These are phyloP conservation scores for Mamestra configurata DNA, from an alignment of 1,140 invertebrate genomes.

Conservation along the genomic window DNA sequence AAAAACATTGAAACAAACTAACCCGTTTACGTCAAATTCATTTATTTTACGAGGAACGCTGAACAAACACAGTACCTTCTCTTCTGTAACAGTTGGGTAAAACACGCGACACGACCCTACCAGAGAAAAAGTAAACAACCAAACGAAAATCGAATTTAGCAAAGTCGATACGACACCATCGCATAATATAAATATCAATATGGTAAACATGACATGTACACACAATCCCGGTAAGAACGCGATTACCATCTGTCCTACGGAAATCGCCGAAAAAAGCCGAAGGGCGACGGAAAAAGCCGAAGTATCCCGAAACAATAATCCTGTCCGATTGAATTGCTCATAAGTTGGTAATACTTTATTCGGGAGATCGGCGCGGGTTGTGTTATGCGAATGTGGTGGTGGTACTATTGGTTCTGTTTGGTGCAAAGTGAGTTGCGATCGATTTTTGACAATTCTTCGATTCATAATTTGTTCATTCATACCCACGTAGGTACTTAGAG, in stretches of 20 bases:
- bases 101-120: background rate
- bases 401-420: slow-evolving; percentile 18
- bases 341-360: slow-evolving; percentile 53
- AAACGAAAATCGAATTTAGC: background rate
- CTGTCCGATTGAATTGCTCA: slow-evolving; percentile 53
- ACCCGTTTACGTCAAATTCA: no score
- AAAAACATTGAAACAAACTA: no score
- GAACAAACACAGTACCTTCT: no score
- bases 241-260: slow-evolving; percentile 49
- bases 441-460: background rate
- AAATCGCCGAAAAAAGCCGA: slow-evolving; percentile 29
- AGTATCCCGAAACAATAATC: slow-evolving; percentile 49
- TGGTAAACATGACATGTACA: slow-evolving; percentile 29
- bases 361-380: slow-evolving; percentile 33
- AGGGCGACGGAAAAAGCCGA: slow-evolving; percentile 21
- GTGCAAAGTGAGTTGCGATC: background rate
- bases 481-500: no score
- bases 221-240: slow-evolving; percentile 33
- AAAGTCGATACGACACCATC: background rate
- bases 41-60: no score
- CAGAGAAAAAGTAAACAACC: background rate
- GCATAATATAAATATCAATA: slow-evolving; percentile 50
- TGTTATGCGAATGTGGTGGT: slow-evolving; percentile 46
- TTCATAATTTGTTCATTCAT: background rate
- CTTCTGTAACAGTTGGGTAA: no score